Percentiles rank a stretch among this genome's conserved stretches.
Evolutionary conservation across 2,888 invertebrate species (phyloP).

Genomic region (Poecilus cupreus): DNA sequence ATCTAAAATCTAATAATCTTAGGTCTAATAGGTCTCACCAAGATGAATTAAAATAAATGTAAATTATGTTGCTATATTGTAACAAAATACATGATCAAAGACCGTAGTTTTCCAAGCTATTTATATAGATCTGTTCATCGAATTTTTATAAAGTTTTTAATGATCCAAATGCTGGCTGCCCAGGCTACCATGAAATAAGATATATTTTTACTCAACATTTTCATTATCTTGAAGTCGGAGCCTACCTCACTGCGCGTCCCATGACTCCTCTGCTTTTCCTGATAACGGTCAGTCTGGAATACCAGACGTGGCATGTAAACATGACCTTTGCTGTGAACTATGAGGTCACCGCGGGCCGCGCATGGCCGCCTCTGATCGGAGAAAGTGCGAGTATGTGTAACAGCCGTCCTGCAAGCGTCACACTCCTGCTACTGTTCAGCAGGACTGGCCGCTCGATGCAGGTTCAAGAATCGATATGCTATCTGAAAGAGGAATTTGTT

Average conservation of each 20-base stretch:
- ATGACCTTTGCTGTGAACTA: constrained; percentile 58
- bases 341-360: constrained; percentile 48
- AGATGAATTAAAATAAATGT: too few relatives aligned
- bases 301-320: constrained; percentile 53
- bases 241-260: constrained; percentile 1
- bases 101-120: too few relatives aligned
- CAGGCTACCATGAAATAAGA: too few relatives aligned
- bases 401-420: not conserved
- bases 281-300: constrained; percentile 32
- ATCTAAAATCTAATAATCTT: too few relatives aligned
- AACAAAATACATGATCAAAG: too few relatives aligned
- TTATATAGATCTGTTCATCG: too few relatives aligned
- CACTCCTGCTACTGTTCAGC: not conserved
- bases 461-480: constrained; percentile 30
- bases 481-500: not conserved
- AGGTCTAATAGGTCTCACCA: too few relatives aligned
- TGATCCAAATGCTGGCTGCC: too few relatives aligned
- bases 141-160: too few relatives aligned
- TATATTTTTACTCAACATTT: too few relatives aligned
- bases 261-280: not conserved
- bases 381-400: constrained; percentile 41
- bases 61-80: too few relatives aligned
- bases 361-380: constrained; percentile 34
- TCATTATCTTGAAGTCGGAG: not conserved
- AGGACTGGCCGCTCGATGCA: not conserved